These are phyloP conservation scores for Bovichtus diacanthus DNA, from an alignment of 2,797 vertebrate species.

Conservation along the genomic window DNA sequence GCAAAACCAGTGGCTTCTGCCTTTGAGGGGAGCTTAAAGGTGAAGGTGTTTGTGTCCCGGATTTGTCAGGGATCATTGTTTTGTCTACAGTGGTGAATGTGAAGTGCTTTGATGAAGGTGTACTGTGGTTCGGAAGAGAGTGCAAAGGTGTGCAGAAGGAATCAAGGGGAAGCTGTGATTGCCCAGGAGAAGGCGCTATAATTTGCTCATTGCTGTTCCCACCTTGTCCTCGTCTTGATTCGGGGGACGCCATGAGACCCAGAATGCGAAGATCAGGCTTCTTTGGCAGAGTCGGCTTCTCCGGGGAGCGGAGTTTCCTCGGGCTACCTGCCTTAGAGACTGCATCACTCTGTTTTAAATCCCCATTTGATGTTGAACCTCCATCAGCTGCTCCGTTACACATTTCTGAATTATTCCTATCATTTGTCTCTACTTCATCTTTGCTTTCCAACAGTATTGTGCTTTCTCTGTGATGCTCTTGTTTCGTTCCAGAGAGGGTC, in stretches of 20 bases:
- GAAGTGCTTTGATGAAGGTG: background rate
- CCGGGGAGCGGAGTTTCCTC: constrained; percentile 19
- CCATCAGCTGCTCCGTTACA: background rate
- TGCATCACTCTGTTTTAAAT: background rate
- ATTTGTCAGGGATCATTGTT: too few species aligned
- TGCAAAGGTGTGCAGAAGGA: background rate
- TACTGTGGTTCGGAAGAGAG: background rate
- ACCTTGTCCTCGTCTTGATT: constrained; percentile 17
- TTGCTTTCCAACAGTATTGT: background rate
- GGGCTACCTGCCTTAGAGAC: background rate
- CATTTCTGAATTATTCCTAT: background rate
- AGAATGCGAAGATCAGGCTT: constrained; percentile 58
- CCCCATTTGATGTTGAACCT: background rate
- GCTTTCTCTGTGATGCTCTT: background rate
- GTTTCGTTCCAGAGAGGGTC: constrained; percentile 15
- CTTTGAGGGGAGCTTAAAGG: constrained; percentile 62
- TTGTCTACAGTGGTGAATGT: background rate
- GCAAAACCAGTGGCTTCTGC: constrained; percentile 87
- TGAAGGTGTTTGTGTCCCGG: background rate
- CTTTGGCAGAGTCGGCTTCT: constrained; percentile 66
- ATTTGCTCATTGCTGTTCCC: background rate
- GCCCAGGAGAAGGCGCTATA: background rate
- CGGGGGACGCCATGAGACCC: constrained; percentile 24
- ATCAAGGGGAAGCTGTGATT: constrained; percentile 8
- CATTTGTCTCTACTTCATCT: background rate